phyloP scores from a whole-genome alignment of 2,888 invertebrate genomes.

The Augochlorella aurata region DNA sequence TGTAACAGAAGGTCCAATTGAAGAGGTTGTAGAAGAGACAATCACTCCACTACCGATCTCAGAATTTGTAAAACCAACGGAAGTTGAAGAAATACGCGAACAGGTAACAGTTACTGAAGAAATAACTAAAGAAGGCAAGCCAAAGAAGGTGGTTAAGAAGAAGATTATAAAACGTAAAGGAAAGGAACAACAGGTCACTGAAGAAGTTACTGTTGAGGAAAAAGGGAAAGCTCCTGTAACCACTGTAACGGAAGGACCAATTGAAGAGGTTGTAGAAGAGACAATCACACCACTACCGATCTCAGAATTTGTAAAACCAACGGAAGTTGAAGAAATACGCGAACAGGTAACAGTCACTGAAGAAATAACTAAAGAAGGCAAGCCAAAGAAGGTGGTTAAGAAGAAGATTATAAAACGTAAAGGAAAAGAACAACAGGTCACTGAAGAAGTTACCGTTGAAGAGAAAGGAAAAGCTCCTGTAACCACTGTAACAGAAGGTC shows the following conservation, averaged over 20 bases:
- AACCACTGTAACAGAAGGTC: constrained; percentile 52
- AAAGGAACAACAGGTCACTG: constrained; percentile 29
- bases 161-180: constrained; percentile 33
- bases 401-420: constrained; percentile 72
- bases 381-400: constrained; percentile 77
- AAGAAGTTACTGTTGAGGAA: constrained; percentile 63
- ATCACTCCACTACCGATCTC: constrained; percentile 52
- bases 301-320: constrained; percentile 67
- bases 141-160: constrained; percentile 11
- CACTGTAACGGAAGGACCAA: constrained; percentile 61
- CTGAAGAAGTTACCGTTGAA: constrained; percentile 66
- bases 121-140: no score
- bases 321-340: constrained; percentile 69
- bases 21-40: constrained; percentile 71
- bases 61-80: no score
- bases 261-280: constrained; percentile 63
- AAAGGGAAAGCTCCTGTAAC: constrained; percentile 65
- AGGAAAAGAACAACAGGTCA: constrained; percentile 71
- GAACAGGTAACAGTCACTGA: constrained; percentile 67
- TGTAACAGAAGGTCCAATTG: constrained; percentile 70
- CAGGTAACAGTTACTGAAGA: no score
- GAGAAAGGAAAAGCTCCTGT: constrained; percentile 68
- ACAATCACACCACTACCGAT: constrained; percentile 21
- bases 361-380: constrained; percentile 77
- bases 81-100: no score